Base-by-base conservation (phyloP, 2,888 invertebrate species). In the Tetranychus truncatus region DNA sequence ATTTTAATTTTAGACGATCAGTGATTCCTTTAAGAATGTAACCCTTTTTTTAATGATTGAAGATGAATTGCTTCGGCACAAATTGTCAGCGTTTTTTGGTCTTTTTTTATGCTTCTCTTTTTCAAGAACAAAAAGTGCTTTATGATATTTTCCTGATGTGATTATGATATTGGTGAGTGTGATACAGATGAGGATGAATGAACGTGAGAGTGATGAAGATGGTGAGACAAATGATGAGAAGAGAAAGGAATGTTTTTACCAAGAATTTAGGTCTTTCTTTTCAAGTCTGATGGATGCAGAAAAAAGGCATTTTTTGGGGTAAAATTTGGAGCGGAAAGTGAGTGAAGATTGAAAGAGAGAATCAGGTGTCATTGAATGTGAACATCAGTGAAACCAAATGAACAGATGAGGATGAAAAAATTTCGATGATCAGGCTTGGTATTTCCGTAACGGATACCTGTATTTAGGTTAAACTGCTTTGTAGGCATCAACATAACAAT, bases 171-270 rank as follows among this genome's bases (percentile, higher is more conserved):
- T 34, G 34, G 55, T 15, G 55, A 55, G 15, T 15, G 55, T 55
- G 55, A 55, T 55, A 15, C 1, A 15, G 55, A 55, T 55, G 15
- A 55, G 55, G 55, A 55, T 55, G 55, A 55, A 55, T 55, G 55
- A 15, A 55, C 55, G 55, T 55, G 55, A 69, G 69, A 69, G 69
- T 21, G 21, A 67, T n/a, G 21, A 21, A 67, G 67, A 67, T n/a
- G 21, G 67, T 18, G 20, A 67, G 67, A 67, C 8, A 67, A n/a
- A 67, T 11, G 24, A 24, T 18, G 45, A 45, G 72, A 45, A n/a
- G 11, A n/a, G 24, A 24, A 46, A 20, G 34, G 45, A 44, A 15
- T 9, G 34, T 69, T 21, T 69, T 1, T 9, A 9, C n/a, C 20
- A 69, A 21, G 55, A 55, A 55, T 55, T 55, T 15, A 55, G 55